Percentiles rank a stretch among this genome's conserved stretches.
Evolutionary conservation across 1,140 invertebrate genomes (phyloP).

Genomic region (Formica selysi): DNA sequence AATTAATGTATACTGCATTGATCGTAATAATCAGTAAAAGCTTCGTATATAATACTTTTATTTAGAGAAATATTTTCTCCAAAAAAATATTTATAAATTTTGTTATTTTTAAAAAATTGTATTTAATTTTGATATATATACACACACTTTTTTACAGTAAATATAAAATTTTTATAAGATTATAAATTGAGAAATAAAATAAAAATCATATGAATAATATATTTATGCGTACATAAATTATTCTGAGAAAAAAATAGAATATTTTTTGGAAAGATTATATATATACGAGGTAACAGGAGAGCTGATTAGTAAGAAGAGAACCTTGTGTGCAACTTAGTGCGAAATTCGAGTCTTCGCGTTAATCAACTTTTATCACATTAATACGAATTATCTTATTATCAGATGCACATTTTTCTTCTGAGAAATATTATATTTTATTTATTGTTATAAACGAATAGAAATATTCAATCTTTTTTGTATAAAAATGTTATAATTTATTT

Average conservation of each 20-base stretch:
- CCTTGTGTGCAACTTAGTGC: neutral
- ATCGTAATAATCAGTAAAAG: neutral
- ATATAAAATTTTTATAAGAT: neutral
- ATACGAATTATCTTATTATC: neutral
- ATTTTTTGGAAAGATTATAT: neutral
- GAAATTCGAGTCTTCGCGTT: neutral
- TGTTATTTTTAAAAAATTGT: neutral
- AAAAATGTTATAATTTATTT: neutral
- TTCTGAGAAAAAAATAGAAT: neutral
- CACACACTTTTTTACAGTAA: neutral
- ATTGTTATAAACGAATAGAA: neutral
- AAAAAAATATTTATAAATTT: neutral
- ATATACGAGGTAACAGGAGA: neutral
- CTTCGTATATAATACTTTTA: neutral
- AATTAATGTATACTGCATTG: neutral
- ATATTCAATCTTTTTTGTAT: neutral
- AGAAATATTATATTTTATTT: neutral
- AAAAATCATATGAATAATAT: neutral
- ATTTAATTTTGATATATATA: neutral
- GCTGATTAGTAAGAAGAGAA: constrained; percentile 8
- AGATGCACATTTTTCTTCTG: neutral
- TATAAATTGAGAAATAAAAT: too few species aligned
- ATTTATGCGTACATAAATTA: neutral
- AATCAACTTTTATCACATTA: constrained; percentile 16
- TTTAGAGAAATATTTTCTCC: neutral